Evolutionary conservation across 1,140 invertebrate genomes (phyloP), one percentile per base, ranked within the genome.

Genomic region (Holotrichia oblita): DNA sequence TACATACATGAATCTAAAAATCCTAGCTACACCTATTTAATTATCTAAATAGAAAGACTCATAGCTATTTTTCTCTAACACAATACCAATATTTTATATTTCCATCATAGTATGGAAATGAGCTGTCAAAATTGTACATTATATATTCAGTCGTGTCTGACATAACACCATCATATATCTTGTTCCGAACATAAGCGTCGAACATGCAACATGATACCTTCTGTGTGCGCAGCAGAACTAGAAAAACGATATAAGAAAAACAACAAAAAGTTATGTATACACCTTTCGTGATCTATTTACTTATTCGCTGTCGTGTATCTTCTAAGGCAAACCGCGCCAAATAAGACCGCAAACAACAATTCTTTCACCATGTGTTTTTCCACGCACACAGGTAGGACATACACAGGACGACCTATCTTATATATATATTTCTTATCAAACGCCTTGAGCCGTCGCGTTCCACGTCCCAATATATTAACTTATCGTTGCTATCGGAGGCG

Each of bases 351-450:
- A 22, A 34, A 69, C 22, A 27, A 69, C 61, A 69, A 69, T 34
- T 69, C 61, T 69, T 69, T 69, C 8, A 22, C 61, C 61, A 69
- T 69, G 8, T 69, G 61, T 69, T 34, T 20, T 22, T 69, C 61
- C 61, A 69, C 17, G 6, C 22, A 48, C 44, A 69, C 22, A 9
- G 48, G 48, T 55, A 55, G 48, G n/a, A 55, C 48, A 34, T 34
- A 34, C 27, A 34, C 27, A 34, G 4, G 48, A n/a, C 17, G 61
- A 69, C 61, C 61, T 64, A 64, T 20, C 61, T 69, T 20, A 69
- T 69, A 27, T 69, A 69, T 20, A 69, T 69, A 69, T 69, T 69
- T 69, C 61, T 69, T 69, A 69, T 69, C 61, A 69, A 34, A 69
- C 61, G 61, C 61, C 61, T 20, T 69, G 22, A 69, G 22, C 27